phyloP scores from a whole-genome alignment of 23 tunicate genomes.

The Clavelina lepadiformis region DNA sequence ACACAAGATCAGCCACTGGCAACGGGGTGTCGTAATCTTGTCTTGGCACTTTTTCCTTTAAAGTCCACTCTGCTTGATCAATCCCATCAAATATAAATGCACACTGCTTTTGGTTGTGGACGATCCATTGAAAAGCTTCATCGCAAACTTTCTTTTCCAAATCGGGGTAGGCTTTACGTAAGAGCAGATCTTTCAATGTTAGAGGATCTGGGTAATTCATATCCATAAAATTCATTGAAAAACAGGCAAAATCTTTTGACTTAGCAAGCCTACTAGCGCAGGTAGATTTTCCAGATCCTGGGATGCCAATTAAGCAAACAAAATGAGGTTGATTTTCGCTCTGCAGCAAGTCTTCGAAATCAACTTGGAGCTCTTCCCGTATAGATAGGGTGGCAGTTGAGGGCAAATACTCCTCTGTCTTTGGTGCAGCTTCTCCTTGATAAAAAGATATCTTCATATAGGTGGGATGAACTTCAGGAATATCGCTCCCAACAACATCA shows the following conservation, averaged over 20 bases:
- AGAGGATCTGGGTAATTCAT: conserved; percentile 8
- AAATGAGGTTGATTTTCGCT: neutral
- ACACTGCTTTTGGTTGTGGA: conserved; percentile 12
- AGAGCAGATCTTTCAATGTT: conserved; percentile 9
- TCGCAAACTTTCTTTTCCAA: neutral
- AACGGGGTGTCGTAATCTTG: conserved; percentile 2
- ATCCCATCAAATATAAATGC: conserved; percentile 24
- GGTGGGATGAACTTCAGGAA: conserved; percentile 22
- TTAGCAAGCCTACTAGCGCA: conserved; percentile 10
- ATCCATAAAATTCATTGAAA: conserved; percentile 15
- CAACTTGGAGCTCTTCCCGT: neutral
- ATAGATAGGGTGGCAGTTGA: neutral
- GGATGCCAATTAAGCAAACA: conserved; percentile 19
- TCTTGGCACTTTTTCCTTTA: neutral
- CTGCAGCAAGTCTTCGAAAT: neutral
- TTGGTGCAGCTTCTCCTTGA: conserved; percentile 1
- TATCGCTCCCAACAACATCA: neutral
- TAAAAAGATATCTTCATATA: conserved; percentile 1
- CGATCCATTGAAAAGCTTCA: conserved; percentile 17
- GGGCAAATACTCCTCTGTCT: neutral
- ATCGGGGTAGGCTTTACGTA: conserved; percentile 12
- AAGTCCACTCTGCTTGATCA: conserved; percentile 22
- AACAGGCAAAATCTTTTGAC: neutral
- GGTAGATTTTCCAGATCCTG: conserved; percentile 35
- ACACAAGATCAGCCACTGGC: conserved; percentile 5